Evolutionary conservation across 2,888 invertebrate species (phyloP).

Genomic region (Stenurella melanura): DNA sequence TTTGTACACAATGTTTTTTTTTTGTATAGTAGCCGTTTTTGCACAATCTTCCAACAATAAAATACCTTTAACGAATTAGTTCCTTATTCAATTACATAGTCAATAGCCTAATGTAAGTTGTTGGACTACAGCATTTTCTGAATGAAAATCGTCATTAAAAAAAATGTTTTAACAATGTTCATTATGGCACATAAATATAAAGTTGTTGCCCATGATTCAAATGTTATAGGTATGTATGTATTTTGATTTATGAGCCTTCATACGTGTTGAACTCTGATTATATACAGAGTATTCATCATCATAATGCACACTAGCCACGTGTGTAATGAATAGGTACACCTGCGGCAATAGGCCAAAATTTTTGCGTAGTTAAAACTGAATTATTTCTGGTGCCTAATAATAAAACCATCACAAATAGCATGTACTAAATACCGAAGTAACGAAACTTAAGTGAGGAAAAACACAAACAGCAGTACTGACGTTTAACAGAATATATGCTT

Average conservation of each 20-base stretch:
- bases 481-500: not conserved
- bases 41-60: too few species aligned
- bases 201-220: too few species aligned
- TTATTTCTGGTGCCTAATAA: constrained; percentile 7
- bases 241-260: not conserved
- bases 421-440: not conserved
- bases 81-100: too few species aligned
- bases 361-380: constrained; percentile 1
- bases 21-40: too few species aligned
- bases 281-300: not conserved
- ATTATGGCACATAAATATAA: too few species aligned
- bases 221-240: not conserved
- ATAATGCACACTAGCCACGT: constrained; percentile 4
- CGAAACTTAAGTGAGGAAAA: not conserved
- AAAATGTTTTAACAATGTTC: too few species aligned
- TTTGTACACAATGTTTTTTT: too few species aligned
- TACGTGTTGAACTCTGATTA: not conserved
- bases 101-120: too few species aligned
- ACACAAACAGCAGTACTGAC: not conserved
- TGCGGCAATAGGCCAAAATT: constrained; percentile 24
- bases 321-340: not conserved
- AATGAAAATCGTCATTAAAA: too few species aligned
- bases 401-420: not conserved
- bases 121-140: too few species aligned
- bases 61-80: too few species aligned